Base-by-base conservation (phyloP, 35 echinoderm and acorn worm genomes). In the Diadema setosum region DNA sequence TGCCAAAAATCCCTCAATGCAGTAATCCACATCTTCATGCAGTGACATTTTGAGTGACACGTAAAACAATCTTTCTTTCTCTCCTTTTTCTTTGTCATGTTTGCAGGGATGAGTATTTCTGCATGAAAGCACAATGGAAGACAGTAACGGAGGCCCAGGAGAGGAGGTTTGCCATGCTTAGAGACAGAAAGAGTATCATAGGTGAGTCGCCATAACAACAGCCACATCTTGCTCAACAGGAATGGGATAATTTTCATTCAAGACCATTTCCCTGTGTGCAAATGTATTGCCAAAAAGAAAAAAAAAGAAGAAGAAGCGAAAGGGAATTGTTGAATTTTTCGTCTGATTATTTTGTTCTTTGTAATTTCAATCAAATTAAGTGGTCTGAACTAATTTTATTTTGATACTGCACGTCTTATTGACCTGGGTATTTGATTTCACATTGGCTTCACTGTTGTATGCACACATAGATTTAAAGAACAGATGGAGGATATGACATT, bases 91-190 rank as follows among this genome's bases (percentile, higher is more conserved):
- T 65, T 11, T 65, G 0, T 65, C 61, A 82, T 81, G 49, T 67
- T 75, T 14, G n/a, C 42, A 97, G 95, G 55, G 96, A 99, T 83
- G 96, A 99, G 20, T 99, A 99, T 70, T 99, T 99, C 82, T 84
- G 90, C 8, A 99, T 99, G 96, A 99, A 99, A 85, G 92, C 92
- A 0, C 96, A 99, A 24, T 99, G 96, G 96, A 99, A 94, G 82
- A 94, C 96, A 18, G 81, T 99, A 5, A 94, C 92, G 49, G 70
- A 88, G 12, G 92, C 89, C 27, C 96, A 99, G 70, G 96, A 94
- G 74, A 94, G 76, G 31, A 74, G 96, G 33, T 94, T 94, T 80
- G 56, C 78, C 45, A 83, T 86, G 24, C 84, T 92, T 74, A 75
- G 89, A 14, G 96, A 99, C 23, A 99, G 86, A n/a, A 94, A 91